Evolutionary conservation across 1,140 invertebrate species (phyloP).

Genomic region (Drosophila nannoptera): DNA sequence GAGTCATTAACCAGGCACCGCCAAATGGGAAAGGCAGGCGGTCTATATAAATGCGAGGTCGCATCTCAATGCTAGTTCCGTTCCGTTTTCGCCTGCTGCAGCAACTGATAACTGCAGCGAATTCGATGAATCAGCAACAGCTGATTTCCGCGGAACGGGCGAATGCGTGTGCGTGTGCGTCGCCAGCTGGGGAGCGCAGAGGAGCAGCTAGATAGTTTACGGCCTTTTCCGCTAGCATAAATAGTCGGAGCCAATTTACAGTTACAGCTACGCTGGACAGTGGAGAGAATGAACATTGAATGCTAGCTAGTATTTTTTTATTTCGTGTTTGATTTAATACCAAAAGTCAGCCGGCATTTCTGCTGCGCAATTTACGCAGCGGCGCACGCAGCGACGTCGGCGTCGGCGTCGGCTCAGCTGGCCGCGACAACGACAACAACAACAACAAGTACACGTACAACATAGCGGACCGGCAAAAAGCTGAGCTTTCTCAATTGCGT

Average conservation of each 20-base stretch:
- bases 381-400: slow-evolving; percentile 15
- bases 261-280: slow-evolving; percentile 4
- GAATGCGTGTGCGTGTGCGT: not conserved
- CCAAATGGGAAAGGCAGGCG: slow-evolving; percentile 39
- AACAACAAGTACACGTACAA: slow-evolving; percentile 48
- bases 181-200: not conserved
- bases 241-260: not conserved
- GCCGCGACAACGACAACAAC: too few species aligned
- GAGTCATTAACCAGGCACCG: slow-evolving; percentile 30
- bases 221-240: not conserved
- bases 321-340: slow-evolving; percentile 19
- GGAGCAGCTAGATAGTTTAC: not conserved
- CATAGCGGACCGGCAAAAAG: slow-evolving; percentile 65
- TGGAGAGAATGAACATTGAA: slow-evolving; percentile 37
- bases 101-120: not conserved
- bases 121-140: slow-evolving; percentile 41
- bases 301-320: slow-evolving; percentile 8
- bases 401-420: slow-evolving; percentile 47
- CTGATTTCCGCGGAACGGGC: slow-evolving; percentile 21
- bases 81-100: slow-evolving; percentile 35
- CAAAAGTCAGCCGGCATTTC: slow-evolving; percentile 61
- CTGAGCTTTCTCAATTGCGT: slow-evolving; percentile 70
- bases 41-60: slow-evolving; percentile 17
- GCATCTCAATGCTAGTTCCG: slow-evolving; percentile 50
- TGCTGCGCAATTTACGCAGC: slow-evolving; percentile 67